Base-by-base conservation (phyloP, 2,888 invertebrate species). In the Calameuta pallipes region DNA sequence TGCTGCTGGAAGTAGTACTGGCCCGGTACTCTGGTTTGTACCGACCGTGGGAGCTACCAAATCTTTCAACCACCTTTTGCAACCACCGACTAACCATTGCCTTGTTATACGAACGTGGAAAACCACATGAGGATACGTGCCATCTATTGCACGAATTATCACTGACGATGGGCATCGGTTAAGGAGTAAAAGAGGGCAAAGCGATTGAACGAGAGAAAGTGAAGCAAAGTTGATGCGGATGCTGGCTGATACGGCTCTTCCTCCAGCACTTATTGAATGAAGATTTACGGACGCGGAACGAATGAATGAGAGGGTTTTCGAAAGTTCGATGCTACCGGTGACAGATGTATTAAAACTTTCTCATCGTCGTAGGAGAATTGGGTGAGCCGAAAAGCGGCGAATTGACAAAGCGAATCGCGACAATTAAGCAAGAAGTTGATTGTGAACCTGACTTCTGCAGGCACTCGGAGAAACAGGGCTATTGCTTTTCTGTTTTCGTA, bases 311-410 rank as follows among this genome's bases (percentile, higher is more conserved):
- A 41, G 41, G 13, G 6, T 15, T 41, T 41, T 41, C 13, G 41
- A 41, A 41, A 41, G 41, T 41, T 41, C 15, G 37, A 37, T 41
- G 75, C 75, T 75, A 80, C 75, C 75, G 73, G 70, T 81, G 80
- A 41, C 15, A 41, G 41, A 77, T 82, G 86, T 86, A 88, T 87
- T 87, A 85, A 89, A 89, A 89, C 86, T 89, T 89, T 88, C 83
- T 85, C 85, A 88, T 89, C 82, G 85, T 82, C 78, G 78, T 79
- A 73, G 83, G 84, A 87, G 88, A 89, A 89, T 89, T 89, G 89
- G 86, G 87, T 89, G 88, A 88, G 89, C 88, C 89, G 88, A 86
- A 87, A 85, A 89, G 84, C 85, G 80, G 84, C 83, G 37, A 81
- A 83, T 78, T 78, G 82, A 83, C 23, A 56, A 56, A 23, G 56